Conservation (phyloP, 92 coral and sea anemone genomes). For the Pocillopora grandis region DNA sequence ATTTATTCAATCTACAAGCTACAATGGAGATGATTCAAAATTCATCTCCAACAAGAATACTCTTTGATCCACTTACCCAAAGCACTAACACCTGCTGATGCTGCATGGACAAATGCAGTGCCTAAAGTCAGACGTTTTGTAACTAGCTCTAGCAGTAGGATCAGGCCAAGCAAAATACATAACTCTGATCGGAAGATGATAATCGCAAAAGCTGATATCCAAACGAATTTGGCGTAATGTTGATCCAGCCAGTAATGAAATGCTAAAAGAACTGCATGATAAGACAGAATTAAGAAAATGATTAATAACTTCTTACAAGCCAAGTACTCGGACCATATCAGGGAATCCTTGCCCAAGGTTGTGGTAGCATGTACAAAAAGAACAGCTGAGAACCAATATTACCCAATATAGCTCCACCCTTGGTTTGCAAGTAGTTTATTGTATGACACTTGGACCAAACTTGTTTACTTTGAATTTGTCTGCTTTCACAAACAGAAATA, state of each 20-base stretch:
- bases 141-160: conserved; percentile 71
- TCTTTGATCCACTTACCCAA: conserved; percentile 58
- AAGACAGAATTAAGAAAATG: neutral
- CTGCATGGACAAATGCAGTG: conserved; percentile 69
- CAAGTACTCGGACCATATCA: no score
- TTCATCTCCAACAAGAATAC: no score
- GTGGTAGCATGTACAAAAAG: no score
- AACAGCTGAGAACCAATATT: no score
- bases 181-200: conserved; percentile 91
- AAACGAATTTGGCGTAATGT: conserved; percentile 71
- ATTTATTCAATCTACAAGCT: no score
- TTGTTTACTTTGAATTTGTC: no score
- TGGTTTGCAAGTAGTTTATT: no score
- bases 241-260: conserved; percentile 72
- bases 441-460: no score
- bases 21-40: neutral
- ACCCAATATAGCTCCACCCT: no score
- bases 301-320: no score
- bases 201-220: conserved; percentile 92
- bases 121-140: conserved; percentile 56
- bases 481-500: no score
- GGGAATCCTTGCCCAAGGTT: no score
- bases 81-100: conserved; percentile 74
- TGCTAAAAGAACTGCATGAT: conserved; percentile 61
- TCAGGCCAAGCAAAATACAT: conserved; percentile 77